Percentiles rank a stretch among this genome's conserved stretches.
Conservation (phyloP, 2,888 invertebrate species). For the Aphidoletes aphidimyza region DNA sequence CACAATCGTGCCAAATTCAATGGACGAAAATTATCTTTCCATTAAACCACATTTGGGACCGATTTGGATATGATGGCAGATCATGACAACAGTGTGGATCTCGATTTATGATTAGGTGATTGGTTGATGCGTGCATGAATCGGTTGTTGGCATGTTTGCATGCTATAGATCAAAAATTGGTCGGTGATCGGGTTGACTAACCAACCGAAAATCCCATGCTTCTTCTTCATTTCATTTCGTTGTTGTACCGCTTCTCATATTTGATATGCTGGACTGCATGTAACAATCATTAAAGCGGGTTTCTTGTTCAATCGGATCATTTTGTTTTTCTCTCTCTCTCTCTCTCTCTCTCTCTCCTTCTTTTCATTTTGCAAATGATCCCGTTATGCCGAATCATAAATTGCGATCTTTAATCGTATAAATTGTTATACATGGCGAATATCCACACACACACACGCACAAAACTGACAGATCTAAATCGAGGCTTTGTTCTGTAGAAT, state of each 20-base stretch:
- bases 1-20: too few relatives aligned
- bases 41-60: too few relatives aligned
- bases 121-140: neutral
- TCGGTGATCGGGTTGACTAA: conserved; percentile 35
- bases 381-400: conserved; percentile 19
- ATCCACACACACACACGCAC: too few relatives aligned
- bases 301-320: neutral
- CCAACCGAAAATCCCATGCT: conserved; percentile 29
- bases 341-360: neutral
- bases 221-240: neutral
- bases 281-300: neutral
- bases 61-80: too few relatives aligned
- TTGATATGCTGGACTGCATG: too few relatives aligned
- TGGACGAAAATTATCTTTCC: neutral
- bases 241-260: neutral
- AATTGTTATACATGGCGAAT: too few relatives aligned
- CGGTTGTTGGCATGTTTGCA: conserved; percentile 28
- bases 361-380: conserved; percentile 39
- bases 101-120: neutral
- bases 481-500: neutral
- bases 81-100: too few relatives aligned
- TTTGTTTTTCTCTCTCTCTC: neutral
- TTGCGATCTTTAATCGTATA: neutral
- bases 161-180: conserved; percentile 33
- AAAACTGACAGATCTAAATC: too few relatives aligned